These are phyloP conservation scores for Acyrthosiphon pisum DNA, from an alignment of 1,140 invertebrate species.

Conservation along the genomic window DNA sequence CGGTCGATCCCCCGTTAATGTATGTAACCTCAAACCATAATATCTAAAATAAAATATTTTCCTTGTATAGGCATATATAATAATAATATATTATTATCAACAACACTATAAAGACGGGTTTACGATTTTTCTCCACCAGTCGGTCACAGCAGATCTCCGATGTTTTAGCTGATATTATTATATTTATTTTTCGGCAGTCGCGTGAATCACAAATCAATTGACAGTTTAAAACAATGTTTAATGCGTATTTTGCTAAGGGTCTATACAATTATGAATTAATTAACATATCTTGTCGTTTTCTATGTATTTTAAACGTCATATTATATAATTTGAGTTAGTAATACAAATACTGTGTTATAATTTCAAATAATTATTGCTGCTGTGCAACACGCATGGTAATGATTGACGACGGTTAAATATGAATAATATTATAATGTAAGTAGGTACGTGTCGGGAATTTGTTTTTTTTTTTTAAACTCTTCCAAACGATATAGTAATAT, in stretches of 20 bases:
- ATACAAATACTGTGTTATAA: no score
- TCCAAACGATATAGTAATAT: not conserved
- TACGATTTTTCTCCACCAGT: not conserved
- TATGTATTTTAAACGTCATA: not conserved
- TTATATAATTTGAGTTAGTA: not conserved
- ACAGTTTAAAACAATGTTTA: not conserved
- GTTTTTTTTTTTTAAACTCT: not conserved
- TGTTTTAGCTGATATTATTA: not conserved
- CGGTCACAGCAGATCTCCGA: not conserved
- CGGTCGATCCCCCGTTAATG: not conserved
- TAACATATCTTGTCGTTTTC: no score
- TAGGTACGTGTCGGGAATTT: not conserved
- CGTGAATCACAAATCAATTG: not conserved
- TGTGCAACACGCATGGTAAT: not conserved
- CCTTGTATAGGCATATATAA: not conserved
- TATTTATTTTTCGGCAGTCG: not conserved
- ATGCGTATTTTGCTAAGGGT: not conserved
- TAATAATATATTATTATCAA: not conserved
- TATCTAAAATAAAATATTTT: not conserved
- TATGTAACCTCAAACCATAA: not conserved
- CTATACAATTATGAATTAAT: not conserved
- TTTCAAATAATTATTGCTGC: not conserved
- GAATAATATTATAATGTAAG: not conserved
- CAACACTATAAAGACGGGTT: no score
- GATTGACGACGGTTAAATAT: not conserved